phyloP scores from a whole-genome alignment of 2,113 vertebrate species.

The Macaca nemestrina region DNA sequence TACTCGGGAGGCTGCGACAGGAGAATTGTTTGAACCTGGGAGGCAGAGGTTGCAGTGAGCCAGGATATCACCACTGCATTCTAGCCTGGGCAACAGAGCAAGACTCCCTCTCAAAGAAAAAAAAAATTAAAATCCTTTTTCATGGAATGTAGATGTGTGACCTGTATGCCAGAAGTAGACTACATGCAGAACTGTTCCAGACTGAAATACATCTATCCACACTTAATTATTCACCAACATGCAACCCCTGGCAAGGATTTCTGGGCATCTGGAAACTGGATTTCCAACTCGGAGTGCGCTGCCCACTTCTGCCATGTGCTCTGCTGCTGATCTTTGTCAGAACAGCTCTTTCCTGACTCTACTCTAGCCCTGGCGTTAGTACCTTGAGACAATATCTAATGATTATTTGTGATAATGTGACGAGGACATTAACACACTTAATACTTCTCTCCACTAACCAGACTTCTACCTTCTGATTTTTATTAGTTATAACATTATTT shows the following conservation, averaged over 20 bases:
- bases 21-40: too few species aligned
- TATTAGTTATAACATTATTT: not conserved
- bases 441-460: not conserved
- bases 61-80: too few species aligned
- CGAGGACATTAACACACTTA: not conserved
- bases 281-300: not conserved
- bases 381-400: not conserved
- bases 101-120: too few species aligned
- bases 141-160: not conserved
- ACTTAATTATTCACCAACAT: not conserved
- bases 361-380: not conserved
- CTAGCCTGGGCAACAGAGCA: too few species aligned
- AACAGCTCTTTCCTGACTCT: not conserved
- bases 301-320: not conserved
- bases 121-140: not conserved
- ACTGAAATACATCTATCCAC: not conserved
- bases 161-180: not conserved
- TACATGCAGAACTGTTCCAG: not conserved
- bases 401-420: not conserved
- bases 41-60: too few species aligned
- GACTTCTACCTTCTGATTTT: not conserved
- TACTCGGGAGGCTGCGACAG: too few species aligned
- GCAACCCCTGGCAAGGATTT: not conserved
- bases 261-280: not conserved
- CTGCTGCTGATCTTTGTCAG: not conserved